Base-by-base conservation (phyloP, 2,888 invertebrate species). In the Rhamnusium bicolor region DNA sequence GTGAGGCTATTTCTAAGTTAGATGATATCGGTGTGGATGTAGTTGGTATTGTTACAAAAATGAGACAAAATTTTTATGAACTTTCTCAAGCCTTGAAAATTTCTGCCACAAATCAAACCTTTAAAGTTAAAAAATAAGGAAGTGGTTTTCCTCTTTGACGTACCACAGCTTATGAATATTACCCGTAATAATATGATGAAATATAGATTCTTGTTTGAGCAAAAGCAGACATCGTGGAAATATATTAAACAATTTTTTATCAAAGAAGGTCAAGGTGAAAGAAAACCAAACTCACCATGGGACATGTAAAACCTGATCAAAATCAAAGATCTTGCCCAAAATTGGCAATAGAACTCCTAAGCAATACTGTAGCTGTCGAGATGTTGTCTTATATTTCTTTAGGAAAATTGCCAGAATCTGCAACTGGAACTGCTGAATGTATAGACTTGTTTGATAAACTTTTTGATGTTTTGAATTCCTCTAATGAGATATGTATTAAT, bases 121-220 rank as follows among this genome's bases (percentile, higher is more conserved):
- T 72, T 61, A 72, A 56, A 62, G 72, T 72, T 5, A 56, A 51
- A 2, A 29, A 54, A 12, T n/a, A 72, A 62, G 19, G 61, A 72
- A 4, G 16, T 72, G 8, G 32, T 72, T 29, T 68, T 72, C 16
- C 19, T 72, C 3, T 72, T 62, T 7, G 72, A 72, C 24, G 72
- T 27, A 29, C 62, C 67, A 4, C 72, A 72, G 19, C 61, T 72
- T 7, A 72, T 72, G 72, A 67, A 40, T 29, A 62, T 72, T 19
- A 72, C 72, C 1, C 53, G 72, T 12, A 72, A 72, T 10, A 68
- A 40, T 10, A 18, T 72, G 62, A 62, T 68, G 72, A 72, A 67
- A 18, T 62, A 72, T 19, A 67, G 46, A 21, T 18, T 72, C 4
- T 62, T 49, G 46, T 67, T 72, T 27, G 56, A 72, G 1, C 32